Evolutionary conservation across 2,888 invertebrate species (phyloP).

Genomic region (Chelonus formosanus): DNA sequence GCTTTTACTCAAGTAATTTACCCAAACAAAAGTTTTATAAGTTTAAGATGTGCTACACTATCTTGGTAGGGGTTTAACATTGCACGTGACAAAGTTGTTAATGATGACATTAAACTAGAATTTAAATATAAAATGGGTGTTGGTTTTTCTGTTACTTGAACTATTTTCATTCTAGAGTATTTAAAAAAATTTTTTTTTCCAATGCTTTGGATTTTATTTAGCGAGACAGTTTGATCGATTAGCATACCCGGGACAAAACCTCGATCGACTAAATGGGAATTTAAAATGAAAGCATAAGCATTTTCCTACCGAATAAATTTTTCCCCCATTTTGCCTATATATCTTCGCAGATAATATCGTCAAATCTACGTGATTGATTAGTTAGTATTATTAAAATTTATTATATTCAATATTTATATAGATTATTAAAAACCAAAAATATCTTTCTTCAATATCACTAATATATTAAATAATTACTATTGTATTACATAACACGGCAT

Average conservation of each 20-base stretch:
- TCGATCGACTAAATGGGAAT: conserved; percentile 11
- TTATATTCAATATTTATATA: conserved; percentile 8
- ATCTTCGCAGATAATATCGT: conserved; percentile 19
- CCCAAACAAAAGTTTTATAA: conserved; percentile 28
- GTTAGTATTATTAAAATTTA: conserved; percentile 14
- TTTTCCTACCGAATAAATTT: conserved; percentile 15
- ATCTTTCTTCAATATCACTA: too few relatives aligned
- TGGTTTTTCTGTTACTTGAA: conserved; percentile 5
- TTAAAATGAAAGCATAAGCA: conserved; percentile 15
- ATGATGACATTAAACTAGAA: conserved; percentile 8
- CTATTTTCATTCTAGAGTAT: conserved; percentile 3
- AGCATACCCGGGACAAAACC: neutral
- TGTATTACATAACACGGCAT: too few relatives aligned
- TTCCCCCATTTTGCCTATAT: conserved; percentile 6
- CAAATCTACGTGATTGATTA: conserved; percentile 13
- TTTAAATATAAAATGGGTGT: conserved; percentile 4
- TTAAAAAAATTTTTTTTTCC: conserved; percentile 8
- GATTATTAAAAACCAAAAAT: too few relatives aligned
- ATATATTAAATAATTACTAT: too few relatives aligned
- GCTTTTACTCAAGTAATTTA: conserved; percentile 30
- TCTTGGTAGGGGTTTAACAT: conserved; percentile 32
- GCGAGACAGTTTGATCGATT: conserved; percentile 12
- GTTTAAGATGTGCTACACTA: conserved; percentile 20
- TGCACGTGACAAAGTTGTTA: conserved; percentile 36
- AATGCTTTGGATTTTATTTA: neutral